Percentiles rank a stretch among this genome's conserved stretches.
Evolutionary conservation across 2,888 invertebrate species (phyloP).

Genomic region (Campoplex capitator): DNA sequence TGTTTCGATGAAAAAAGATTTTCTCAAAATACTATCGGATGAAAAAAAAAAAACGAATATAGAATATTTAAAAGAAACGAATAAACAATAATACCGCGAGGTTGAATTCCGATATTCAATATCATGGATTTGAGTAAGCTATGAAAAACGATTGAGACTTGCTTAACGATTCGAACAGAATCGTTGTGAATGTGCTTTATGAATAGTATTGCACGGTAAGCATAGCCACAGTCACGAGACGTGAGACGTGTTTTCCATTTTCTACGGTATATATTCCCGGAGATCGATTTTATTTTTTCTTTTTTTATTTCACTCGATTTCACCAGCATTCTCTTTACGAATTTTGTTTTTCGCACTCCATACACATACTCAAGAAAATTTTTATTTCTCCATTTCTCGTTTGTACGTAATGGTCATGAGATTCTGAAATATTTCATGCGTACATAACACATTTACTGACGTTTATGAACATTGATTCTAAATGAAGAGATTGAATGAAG

Average conservation of each 20-base stretch:
- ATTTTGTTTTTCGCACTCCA: neutral
- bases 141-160: neutral
- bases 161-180: slow-evolving; percentile 4
- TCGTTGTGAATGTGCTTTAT: neutral
- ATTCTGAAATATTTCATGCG: too few relatives aligned
- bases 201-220: slow-evolving; percentile 17
- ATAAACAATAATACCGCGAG: neutral
- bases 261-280: neutral
- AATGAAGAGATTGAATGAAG: too few relatives aligned
- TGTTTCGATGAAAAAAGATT: neutral
- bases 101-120: slow-evolving; percentile 28
- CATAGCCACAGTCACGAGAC: neutral
- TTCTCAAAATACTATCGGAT: neutral
- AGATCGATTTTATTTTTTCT: neutral
- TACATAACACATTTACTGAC: too few relatives aligned
- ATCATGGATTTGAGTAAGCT: neutral
- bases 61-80: neutral
- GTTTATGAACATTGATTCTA: too few relatives aligned
- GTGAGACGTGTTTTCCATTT: neutral
- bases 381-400: neutral
- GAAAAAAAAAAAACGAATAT: neutral
- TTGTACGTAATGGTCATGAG: neutral
- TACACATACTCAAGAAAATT: neutral
- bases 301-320: neutral
- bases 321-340: neutral